phyloP scores from a whole-genome alignment of 2,797 vertebrate genomes.

The Sus cebifrons region DNA sequence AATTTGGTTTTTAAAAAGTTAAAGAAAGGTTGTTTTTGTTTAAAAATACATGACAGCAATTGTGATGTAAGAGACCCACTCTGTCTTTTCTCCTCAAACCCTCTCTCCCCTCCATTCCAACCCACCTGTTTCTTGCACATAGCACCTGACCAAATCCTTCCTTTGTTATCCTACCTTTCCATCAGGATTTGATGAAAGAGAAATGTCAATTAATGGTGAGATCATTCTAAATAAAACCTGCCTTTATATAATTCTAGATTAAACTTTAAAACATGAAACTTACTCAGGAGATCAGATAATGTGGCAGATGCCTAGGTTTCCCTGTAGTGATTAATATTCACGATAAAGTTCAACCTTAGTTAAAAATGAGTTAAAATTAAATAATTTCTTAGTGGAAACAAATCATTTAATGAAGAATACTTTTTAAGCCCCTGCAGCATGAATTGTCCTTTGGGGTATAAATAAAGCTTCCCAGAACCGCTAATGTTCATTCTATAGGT shows the following conservation, averaged over 20 bases:
- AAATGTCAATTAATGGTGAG: slow-evolving; percentile 28
- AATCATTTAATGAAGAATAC: slow-evolving; percentile 61
- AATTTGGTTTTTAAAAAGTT: not conserved
- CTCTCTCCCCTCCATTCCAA: not conserved
- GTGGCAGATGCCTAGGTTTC: not conserved
- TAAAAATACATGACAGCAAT: not conserved
- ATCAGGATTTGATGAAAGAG: slow-evolving; percentile 52
- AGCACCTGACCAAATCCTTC: not conserved
- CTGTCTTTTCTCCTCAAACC: not conserved
- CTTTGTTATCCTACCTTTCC: not conserved
- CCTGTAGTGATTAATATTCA: slow-evolving; percentile 66
- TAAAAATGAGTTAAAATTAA: slow-evolving; percentile 79
- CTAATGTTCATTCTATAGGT: slow-evolving; percentile 82
- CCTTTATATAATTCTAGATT: slow-evolving; percentile 35
- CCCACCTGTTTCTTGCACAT: not conserved
- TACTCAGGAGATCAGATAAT: slow-evolving; percentile 19
- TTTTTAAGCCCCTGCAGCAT: slow-evolving; percentile 51
- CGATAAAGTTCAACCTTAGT: slow-evolving; percentile 63
- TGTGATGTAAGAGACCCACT: not conserved
- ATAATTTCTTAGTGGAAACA: slow-evolving; percentile 74
- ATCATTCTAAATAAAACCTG: slow-evolving; percentile 39
- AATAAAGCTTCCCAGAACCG: slow-evolving; percentile 68
- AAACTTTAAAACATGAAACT: slow-evolving; percentile 1
- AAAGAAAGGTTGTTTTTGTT: not conserved
- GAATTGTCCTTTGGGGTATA: slow-evolving; percentile 66